Base-by-base conservation (phyloP, 2,888 invertebrate species). In the Apamea sordens region DNA sequence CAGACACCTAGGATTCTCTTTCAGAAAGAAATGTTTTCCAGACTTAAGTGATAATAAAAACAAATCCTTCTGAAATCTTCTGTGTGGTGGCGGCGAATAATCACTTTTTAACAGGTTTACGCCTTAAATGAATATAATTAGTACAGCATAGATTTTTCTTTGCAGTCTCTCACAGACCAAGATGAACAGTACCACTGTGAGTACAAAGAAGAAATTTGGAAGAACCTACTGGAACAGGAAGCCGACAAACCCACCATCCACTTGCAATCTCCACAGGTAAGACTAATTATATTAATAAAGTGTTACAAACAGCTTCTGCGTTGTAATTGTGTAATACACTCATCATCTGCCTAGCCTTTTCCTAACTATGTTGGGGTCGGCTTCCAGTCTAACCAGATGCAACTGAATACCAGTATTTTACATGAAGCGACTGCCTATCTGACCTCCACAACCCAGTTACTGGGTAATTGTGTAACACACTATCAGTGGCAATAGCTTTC, bases 251-350 rank as follows among this genome's bases (percentile, higher is more conserved):
- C 95, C 1, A 94, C 92, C 2, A 96, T 97, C 69, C 95, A 95
- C 76, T 92, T 97, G n/a, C 96, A 95, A 79, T 97, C 97, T 85
- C 97, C 97, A 82, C 97, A 97, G 94, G 97, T 97, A 91, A 85
- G 87, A 15, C 53, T 8, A 21, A 7, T 53, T 53, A 7, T 3
- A 53, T 21, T 1, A 53, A 53, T 53, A 8, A 53, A 21, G 8
- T 21, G 8, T 53, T 53, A 53, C 53, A 0, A 53, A 53, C 21
- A 53, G 8, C 21, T 21, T 53, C 53, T 53, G 21, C 21, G 53
- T 21, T 21, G 8, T 0, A 8, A 21, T 53, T 21, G 53, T 18
- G 2, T 0, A 53, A 53, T 7, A 47, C 18, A 21, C 53, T 8
- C 32, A 32, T 32, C 32, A 32, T 32, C 32, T 32, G 32, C 32